Percentiles rank a stretch among this genome's conserved stretches.
Conservation (phyloP, 2,888 invertebrate genomes). For the Coenonympha arcania region DNA sequence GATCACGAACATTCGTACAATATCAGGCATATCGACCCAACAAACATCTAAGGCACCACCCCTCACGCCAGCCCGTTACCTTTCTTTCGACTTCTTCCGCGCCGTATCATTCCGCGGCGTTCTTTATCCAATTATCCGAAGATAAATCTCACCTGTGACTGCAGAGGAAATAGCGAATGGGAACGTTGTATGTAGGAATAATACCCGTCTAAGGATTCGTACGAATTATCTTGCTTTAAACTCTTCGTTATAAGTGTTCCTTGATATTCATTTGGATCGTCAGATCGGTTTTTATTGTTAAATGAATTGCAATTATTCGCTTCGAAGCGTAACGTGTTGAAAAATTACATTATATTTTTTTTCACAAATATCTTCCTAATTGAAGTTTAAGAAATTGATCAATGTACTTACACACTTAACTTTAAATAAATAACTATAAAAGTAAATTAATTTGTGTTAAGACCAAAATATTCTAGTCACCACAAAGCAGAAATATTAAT, state of each 20-base stretch:
- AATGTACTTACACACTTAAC: too few relatives aligned
- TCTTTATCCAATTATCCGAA: slow-evolving; percentile 74
- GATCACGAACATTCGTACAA: slow-evolving; percentile 14
- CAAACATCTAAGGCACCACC: slow-evolving; percentile 43
- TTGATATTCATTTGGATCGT: slow-evolving; percentile 9
- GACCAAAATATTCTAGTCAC: too few relatives aligned
- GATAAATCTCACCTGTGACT: slow-evolving; percentile 75
- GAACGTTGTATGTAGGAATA: slow-evolving; percentile 56
- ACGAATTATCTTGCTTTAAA: slow-evolving; percentile 21
- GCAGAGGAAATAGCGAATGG: slow-evolving; percentile 61
- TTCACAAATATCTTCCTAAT: not conserved
- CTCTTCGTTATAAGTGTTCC: slow-evolving; percentile 21
- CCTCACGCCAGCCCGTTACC: slow-evolving; percentile 29
- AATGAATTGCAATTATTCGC: not conserved
- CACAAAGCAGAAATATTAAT: too few relatives aligned
- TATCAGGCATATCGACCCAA: slow-evolving; percentile 31
- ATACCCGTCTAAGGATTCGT: slow-evolving; percentile 28
- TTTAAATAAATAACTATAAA: too few relatives aligned
- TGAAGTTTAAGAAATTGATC: not conserved
- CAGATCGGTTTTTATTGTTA: not conserved
- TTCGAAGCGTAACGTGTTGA: not conserved
- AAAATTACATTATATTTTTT: not conserved
- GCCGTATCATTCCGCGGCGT: slow-evolving; percentile 69
- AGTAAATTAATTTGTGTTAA: too few relatives aligned
- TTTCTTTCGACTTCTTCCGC: slow-evolving; percentile 48